These are phyloP conservation scores for Oscheius sp. DNA, from an alignment of 2,888 invertebrate species.

Conservation along the genomic window DNA sequence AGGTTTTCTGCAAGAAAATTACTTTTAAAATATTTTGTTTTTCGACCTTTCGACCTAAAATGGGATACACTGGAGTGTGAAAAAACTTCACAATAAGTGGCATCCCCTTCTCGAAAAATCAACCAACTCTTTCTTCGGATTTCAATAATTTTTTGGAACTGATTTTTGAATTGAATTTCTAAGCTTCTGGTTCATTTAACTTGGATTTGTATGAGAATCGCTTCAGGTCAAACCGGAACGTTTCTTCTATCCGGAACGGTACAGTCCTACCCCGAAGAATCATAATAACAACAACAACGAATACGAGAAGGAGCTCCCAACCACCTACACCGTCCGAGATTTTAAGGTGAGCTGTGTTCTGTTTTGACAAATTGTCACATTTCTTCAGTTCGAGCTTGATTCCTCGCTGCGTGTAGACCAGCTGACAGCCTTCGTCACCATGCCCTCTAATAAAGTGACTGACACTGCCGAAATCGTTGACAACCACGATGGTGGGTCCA, in stretches of 20 bases:
- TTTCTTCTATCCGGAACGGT: background rate
- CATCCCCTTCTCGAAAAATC: too few relatives aligned
- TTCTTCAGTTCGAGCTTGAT: constrained; percentile 15
- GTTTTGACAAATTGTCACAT: background rate
- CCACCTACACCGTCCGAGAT: background rate
- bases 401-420: background rate
- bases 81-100: too few relatives aligned
- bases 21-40: too few relatives aligned
- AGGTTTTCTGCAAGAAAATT: too few relatives aligned
- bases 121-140: too few relatives aligned
- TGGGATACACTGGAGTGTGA: too few relatives aligned
- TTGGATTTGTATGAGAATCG: too few relatives aligned
- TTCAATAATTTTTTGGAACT: too few relatives aligned
- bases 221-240: constrained; percentile 11
- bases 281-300: constrained; percentile 11
- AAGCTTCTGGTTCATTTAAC: too few relatives aligned
- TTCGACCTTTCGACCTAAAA: too few relatives aligned
- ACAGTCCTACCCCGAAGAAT: background rate
- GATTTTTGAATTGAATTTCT: too few relatives aligned
- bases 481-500: constrained; percentile 47
- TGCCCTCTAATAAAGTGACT: constrained; percentile 46
- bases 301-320: background rate
- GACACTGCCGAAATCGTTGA: constrained; percentile 55
- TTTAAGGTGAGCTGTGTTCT: background rate
- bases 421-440: constrained; percentile 35